phyloP scores from a whole-genome alignment of 2,888 invertebrate genomes.

The Acleris laterana region DNA sequence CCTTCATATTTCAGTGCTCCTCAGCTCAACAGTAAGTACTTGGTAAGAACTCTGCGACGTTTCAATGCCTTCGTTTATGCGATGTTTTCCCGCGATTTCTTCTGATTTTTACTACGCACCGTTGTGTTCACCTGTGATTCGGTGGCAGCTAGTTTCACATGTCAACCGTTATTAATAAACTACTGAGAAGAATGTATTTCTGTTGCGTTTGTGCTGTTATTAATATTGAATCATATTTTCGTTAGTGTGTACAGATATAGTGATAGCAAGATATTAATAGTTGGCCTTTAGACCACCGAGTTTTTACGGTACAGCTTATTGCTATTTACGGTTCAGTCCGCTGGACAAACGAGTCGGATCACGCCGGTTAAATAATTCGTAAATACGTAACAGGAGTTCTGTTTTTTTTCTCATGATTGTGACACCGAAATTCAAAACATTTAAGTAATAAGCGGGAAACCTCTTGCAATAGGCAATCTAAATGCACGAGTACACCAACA shows the following conservation, averaged over 20 bases:
- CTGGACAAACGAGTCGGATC: conserved; percentile 3
- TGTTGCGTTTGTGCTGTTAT: conserved; percentile 3
- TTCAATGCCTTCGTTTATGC: background rate
- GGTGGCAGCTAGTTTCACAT: conserved; percentile 8
- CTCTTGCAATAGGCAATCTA: too few species aligned
- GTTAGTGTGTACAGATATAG: conserved; percentile 16
- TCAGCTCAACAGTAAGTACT: background rate
- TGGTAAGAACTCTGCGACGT: background rate
- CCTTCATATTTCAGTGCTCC: background rate
- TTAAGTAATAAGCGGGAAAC: too few species aligned
- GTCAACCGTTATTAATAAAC: conserved; percentile 3
- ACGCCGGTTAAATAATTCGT: background rate
- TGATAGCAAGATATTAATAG: conserved; percentile 30
- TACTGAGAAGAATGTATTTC: conserved; percentile 14
- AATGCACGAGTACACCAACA: too few species aligned
- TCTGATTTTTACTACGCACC: background rate
- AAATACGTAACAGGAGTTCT: background rate
- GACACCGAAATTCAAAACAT: too few species aligned
- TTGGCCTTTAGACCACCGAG: conserved; percentile 18
- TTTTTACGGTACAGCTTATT: conserved; percentile 20
- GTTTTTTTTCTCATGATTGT: too few species aligned
- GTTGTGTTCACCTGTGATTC: background rate
- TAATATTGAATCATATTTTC: conserved; percentile 15
- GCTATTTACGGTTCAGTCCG: conserved; percentile 20
- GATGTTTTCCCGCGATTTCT: background rate